A percentile compares a stretch with the other conserved stretches of the same genome.
Evolutionary conservation across 2,797 vertebrate genomes (phyloP).

Genomic region (Tapera naevia): DNA sequence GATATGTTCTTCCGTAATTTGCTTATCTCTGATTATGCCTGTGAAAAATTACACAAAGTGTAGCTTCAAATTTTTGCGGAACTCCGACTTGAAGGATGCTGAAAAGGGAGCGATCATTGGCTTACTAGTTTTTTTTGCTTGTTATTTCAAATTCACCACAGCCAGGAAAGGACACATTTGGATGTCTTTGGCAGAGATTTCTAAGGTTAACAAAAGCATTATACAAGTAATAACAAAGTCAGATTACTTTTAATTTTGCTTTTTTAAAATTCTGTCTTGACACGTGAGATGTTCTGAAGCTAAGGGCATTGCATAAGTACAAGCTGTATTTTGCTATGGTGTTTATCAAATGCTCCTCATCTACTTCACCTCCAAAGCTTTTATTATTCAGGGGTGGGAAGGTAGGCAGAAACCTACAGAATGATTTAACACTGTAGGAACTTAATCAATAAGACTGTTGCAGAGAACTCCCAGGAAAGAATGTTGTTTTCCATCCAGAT

Average conservation of each 20-base stretch:
- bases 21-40: neutral
- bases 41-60: neutral
- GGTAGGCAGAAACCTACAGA: constrained; percentile 76
- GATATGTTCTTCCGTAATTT: neutral
- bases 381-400: constrained; percentile 78
- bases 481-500: constrained; percentile 83
- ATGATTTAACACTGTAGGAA: constrained; percentile 83
- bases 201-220: neutral
- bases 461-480: constrained; percentile 76
- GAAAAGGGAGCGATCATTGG: neutral
- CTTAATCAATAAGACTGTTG: constrained; percentile 82
- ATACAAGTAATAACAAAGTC: constrained; percentile 52
- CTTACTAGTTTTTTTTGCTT: neutral
- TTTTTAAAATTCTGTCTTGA: constrained; percentile 50
- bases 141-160: constrained; percentile 34
- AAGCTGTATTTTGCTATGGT: constrained; percentile 48
- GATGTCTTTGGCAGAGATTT: neutral
- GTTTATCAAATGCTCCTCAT: constrained; percentile 64
- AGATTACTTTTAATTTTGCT: constrained; percentile 62
- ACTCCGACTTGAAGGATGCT: neutral
- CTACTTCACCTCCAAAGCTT: constrained; percentile 66
- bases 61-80: neutral
- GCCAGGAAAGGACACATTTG: constrained; percentile 10
- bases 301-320: constrained; percentile 56
- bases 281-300: constrained; percentile 32